Evolutionary conservation across 53 echinoderm and acorn worm genomes (phyloP).

Genomic region (Holothuria scabra): DNA sequence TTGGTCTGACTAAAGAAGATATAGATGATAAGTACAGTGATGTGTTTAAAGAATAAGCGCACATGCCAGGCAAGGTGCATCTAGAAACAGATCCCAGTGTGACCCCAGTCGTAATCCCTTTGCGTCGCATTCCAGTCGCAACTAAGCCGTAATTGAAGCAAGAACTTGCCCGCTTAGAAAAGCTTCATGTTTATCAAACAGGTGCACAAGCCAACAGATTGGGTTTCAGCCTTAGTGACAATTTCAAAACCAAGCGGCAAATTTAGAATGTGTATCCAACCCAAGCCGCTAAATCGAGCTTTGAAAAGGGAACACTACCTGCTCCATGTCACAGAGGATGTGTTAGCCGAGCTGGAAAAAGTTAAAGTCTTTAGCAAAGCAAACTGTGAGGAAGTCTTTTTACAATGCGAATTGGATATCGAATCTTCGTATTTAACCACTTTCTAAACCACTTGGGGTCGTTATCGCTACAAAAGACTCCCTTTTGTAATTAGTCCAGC

Average conservation of each 20-base stretch:
- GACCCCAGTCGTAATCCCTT: conserved; percentile 58
- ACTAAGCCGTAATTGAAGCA: conserved; percentile 63
- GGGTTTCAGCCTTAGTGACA: conserved; percentile 65
- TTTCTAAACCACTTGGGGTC: conserved; percentile 58
- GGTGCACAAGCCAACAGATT: conserved; percentile 52
- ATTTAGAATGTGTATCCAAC: conserved; percentile 57
- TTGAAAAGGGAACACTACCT: conserved; percentile 55
- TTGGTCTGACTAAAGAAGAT: not conserved
- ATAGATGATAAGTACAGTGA: not conserved
- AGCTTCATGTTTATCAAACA: conserved; percentile 29
- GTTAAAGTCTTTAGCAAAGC: conserved; percentile 65
- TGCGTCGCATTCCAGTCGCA: conserved; percentile 55
- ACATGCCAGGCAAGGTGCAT: conserved; percentile 56
- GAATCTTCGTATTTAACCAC: conserved; percentile 58
- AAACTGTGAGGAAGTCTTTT: conserved; percentile 48
- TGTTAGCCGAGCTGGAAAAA: conserved; percentile 30
- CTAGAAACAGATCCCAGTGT: conserved; percentile 39
- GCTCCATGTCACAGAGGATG: conserved; percentile 36
- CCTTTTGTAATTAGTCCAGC: not conserved
- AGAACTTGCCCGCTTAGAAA: conserved; percentile 58
- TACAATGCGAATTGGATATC: conserved; percentile 56
- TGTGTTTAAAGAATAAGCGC: conserved; percentile 54
- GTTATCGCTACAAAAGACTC: conserved; percentile 42
- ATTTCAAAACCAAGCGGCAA: conserved; percentile 55
- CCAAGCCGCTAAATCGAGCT: conserved; percentile 37